Percentiles rank a stretch among this genome's conserved stretches.
phyloP scores from a whole-genome alignment of 1,140 invertebrate genomes.

The Physella acuta region DNA sequence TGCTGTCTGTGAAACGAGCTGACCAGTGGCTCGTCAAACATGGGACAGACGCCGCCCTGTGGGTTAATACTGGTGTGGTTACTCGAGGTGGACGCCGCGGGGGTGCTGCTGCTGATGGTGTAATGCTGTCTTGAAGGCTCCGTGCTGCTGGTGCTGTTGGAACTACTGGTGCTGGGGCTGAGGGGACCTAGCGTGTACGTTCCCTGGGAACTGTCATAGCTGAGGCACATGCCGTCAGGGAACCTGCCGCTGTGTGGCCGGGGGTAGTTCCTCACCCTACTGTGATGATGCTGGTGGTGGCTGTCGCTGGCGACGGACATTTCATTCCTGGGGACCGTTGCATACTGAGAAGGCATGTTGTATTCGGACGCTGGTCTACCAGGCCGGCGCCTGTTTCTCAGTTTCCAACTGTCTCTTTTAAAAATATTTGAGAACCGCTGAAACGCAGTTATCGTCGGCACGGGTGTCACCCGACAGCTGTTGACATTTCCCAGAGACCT shows the following conservation, averaged over 20 bases:
- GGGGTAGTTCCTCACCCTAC: neutral
- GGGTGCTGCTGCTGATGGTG: neutral
- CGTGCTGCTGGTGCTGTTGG: constrained; percentile 10
- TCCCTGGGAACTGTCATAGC: constrained; percentile 11
- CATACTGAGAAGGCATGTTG: constrained; percentile 5
- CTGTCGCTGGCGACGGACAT: too few relatives aligned
- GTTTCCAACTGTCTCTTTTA: constrained; percentile 11
- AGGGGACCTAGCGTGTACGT: constrained; percentile 1
- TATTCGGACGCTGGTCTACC: constrained; percentile 7
- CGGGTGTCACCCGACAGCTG: neutral
- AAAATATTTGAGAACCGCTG: constrained; percentile 24
- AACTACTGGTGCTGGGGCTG: constrained; percentile 20
- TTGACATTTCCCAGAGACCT: neutral
- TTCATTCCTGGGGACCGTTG: constrained; percentile 19
- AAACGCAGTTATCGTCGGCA: constrained; percentile 19
- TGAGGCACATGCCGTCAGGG: constrained; percentile 12
- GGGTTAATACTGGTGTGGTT: constrained; percentile 8
- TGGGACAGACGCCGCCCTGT: neutral
- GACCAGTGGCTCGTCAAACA: neutral
- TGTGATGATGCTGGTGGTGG: neutral
- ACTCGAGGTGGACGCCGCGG: neutral
- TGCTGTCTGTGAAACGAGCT: constrained; percentile 5
- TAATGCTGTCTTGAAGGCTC: neutral
- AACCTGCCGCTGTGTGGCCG: constrained; percentile 5
- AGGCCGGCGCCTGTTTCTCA: neutral